A percentile compares a stretch with the other conserved stretches of the same genome.
phyloP scores from a whole-genome alignment of 2,797 vertebrate species.

The Melanogrammus aeglefinus region DNA sequence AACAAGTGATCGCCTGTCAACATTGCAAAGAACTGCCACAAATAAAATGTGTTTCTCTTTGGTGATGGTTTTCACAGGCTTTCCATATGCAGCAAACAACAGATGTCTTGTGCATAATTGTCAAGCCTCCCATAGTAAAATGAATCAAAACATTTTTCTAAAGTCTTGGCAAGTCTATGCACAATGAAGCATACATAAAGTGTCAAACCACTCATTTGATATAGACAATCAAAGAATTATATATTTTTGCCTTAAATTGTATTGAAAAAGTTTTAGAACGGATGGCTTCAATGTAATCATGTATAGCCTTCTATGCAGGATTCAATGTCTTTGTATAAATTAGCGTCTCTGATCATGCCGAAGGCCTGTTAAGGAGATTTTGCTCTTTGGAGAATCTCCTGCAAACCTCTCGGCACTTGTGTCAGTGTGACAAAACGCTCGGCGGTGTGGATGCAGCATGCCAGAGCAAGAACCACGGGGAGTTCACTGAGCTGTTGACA shows the following conservation, averaged over 20 bases:
- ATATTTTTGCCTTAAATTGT: not conserved
- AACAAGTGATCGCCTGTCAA: too few species aligned
- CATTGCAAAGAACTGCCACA: too few species aligned
- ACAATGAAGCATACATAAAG: not conserved
- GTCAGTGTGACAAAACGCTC: constrained; percentile 45
- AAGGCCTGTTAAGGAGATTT: constrained; percentile 29
- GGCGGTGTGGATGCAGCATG: constrained; percentile 49
- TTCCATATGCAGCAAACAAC: too few species aligned
- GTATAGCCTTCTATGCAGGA: not conserved
- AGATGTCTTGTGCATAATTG: too few species aligned
- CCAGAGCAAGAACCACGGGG: constrained; percentile 61
- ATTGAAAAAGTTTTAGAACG: not conserved
- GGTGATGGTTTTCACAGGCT: too few species aligned
- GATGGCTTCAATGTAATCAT: not conserved
- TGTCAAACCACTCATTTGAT: not conserved
- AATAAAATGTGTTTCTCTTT: too few species aligned
- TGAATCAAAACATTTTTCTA: too few species aligned
- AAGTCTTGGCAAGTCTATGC: too few species aligned
- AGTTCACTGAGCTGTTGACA: constrained; percentile 74
- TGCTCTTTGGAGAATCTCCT: constrained; percentile 40
- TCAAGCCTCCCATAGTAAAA: too few species aligned
- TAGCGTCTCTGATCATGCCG: not conserved
- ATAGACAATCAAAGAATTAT: not conserved
- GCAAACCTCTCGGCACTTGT: constrained; percentile 48
- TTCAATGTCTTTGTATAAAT: not conserved